Base-by-base conservation (phyloP, 37 sponge, comb jelly and placozoan genomes). In the Chondrilla cf. caribensis region DNA sequence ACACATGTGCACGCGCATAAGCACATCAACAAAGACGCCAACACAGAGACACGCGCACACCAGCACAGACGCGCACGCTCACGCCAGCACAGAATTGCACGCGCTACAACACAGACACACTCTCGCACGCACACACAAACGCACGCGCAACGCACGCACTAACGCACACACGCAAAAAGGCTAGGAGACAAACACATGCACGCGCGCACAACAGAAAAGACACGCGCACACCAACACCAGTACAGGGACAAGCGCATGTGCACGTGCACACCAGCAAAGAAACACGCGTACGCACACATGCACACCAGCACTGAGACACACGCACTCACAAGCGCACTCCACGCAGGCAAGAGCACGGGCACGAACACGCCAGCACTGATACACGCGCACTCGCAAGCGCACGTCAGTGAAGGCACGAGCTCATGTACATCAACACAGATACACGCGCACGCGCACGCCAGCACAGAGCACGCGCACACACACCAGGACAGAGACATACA, bases 401-500 rank as follows among this genome's bases (percentile, higher is more conserved):
- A 67, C 32, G 29, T n/a, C n/a, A n/a, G n/a, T n/a, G n/a, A n/a
- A n/a, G 32, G 29, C 68, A 67, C 68, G 11, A 6, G 11, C 51
- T 14, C 51, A 47, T 11, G 11, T 11, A 47, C 51, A 47, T 11
- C 6, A 6, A 47, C 51, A 67, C 68, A 67, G 32, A 67, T 32
- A 67, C 68, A 67, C 68, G 29, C 68, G 29, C 68, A 67, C 68
- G 29, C 26, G 29, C 68, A 67, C 68, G 29, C 68, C n/a, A 28
- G 29, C 68, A 67, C 9, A 11, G 11, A 14, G 11, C 68, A 67
- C 68, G 3, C 68, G 29, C 68, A 67, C 68, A 67, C 32, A 26
- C 68, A 26, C 68, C n/a, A 28, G 29, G 32, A 67, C 68, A 67
- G 32, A 6, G 2, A 67, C 32, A 26, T 4, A 67, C 68, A 67